Conservation (phyloP, 2,797 vertebrate species). For the Myioborus melanocephalus region DNA sequence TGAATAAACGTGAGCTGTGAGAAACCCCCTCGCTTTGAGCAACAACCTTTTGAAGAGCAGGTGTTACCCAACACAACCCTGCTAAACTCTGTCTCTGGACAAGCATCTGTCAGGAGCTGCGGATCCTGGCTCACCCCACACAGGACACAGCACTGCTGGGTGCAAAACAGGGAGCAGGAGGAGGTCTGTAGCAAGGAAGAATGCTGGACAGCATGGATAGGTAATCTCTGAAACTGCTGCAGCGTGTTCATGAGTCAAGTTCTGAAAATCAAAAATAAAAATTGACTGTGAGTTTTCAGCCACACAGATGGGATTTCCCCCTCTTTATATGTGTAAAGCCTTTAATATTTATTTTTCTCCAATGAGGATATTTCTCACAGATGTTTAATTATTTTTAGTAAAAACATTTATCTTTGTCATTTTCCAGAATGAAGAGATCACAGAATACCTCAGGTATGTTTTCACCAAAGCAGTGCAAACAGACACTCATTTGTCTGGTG, state of each 20-base stretch:
- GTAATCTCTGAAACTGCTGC: background rate
- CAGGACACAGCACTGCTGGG: rapidly evolving
- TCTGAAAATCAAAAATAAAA: background rate
- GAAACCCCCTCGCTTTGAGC: background rate
- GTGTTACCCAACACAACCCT: background rate
- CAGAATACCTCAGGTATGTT: background rate
- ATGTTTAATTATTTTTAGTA: background rate
- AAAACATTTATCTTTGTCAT: background rate
- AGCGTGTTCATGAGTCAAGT: background rate
- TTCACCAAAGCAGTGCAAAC: background rate
- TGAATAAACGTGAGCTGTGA: background rate
- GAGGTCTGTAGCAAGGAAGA: background rate
- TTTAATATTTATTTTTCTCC: background rate
- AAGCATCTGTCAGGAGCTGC: background rate
- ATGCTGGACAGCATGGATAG: background rate
- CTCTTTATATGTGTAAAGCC: background rate
- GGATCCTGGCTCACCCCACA: background rate
- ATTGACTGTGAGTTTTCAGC: background rate
- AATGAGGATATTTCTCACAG: background rate
- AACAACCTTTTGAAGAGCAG: background rate
- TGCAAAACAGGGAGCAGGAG: background rate
- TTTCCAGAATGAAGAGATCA: background rate
- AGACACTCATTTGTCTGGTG: background rate
- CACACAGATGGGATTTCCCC: background rate
- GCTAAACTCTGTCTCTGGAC: background rate